Evolutionary conservation across 2,113 vertebrate genomes (phyloP).

Genomic region (Chionodraco myersi): DNA sequence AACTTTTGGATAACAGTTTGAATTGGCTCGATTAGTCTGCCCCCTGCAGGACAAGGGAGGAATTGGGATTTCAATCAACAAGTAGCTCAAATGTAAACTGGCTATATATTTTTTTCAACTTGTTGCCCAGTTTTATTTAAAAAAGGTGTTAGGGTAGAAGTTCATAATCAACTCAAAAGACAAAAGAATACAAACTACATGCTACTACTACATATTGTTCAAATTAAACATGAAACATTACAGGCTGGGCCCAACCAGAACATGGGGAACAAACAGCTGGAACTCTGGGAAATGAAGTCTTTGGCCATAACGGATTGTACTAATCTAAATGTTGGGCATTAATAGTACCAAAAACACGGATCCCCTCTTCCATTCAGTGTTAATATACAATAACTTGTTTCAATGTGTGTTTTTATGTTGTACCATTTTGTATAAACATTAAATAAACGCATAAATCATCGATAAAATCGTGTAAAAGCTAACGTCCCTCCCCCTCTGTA

Average conservation of each 20-base stretch:
- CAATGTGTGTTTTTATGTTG: accelerated
- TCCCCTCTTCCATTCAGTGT: accelerated
- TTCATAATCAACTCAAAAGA: neutral
- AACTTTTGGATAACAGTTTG: neutral
- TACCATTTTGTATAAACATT: accelerated
- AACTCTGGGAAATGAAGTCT: constrained; percentile 68
- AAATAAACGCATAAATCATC: accelerated
- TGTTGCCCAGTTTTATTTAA: neutral
- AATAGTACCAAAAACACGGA: neutral
- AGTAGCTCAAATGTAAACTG: neutral
- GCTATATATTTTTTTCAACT: neutral
- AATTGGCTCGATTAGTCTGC: constrained; percentile 10
- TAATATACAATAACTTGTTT: accelerated
- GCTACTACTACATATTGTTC: neutral
- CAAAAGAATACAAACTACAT: neutral
- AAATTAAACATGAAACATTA: neutral
- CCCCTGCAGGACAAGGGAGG: constrained; percentile 29
- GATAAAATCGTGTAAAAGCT: neutral
- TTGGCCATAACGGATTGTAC: constrained; percentile 51
- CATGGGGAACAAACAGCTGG: neutral
- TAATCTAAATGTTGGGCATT: constrained; percentile 7
- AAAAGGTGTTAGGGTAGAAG: too few relatives aligned
- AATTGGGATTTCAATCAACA: neutral
- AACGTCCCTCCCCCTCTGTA: neutral
- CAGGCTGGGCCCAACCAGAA: neutral